A percentile compares a stretch with the other conserved stretches of the same genome.
Conservation (phyloP, 2,797 vertebrate genomes). For the Microctenopoma steveboyesi region DNA sequence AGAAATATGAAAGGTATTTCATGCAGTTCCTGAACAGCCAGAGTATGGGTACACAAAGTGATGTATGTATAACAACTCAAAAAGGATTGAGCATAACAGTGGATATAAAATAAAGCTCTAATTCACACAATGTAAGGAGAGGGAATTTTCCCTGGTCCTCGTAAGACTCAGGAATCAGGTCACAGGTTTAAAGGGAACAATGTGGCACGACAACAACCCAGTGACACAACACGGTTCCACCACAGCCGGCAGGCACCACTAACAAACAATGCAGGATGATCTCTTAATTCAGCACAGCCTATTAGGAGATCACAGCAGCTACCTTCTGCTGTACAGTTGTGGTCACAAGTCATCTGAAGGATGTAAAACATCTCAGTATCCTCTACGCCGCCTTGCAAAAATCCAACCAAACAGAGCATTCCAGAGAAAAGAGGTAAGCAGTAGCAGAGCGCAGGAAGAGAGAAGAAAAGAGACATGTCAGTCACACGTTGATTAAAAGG, state of each 20-base stretch:
- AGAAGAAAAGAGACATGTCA: constrained; percentile 73
- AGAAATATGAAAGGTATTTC: constrained; percentile 25
- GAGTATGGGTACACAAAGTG: constrained; percentile 1
- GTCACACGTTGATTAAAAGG: constrained; percentile 75
- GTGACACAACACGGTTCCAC: constrained; percentile 59
- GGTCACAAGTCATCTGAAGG: constrained; percentile 99
- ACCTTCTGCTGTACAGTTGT: constrained; percentile 99
- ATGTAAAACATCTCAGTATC: constrained; percentile 98
- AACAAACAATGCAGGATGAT: constrained; percentile 82
- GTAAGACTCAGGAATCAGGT: constrained; percentile 36
- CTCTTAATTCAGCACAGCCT: constrained; percentile 74
- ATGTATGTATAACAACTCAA: constrained; percentile 14
- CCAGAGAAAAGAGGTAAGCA: constrained; percentile 77
- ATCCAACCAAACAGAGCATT: constrained; percentile 86
- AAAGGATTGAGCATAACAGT: constrained; percentile 13
- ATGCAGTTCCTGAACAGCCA: constrained; percentile 31
- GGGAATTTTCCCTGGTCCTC: constrained; percentile 17
- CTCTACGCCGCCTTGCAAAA: constrained; percentile 91
- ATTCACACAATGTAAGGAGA: constrained; percentile 21
- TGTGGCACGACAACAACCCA: constrained; percentile 52
- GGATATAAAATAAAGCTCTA: constrained; percentile 14
- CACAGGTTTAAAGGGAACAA: constrained; percentile 41
- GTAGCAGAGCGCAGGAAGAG: constrained; percentile 65
- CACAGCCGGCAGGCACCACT: constrained; percentile 63
- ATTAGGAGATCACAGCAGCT: constrained; percentile 94